Evolutionary conservation across 2,797 vertebrate species (phyloP).

Genomic region (Discoglossus pictus): DNA sequence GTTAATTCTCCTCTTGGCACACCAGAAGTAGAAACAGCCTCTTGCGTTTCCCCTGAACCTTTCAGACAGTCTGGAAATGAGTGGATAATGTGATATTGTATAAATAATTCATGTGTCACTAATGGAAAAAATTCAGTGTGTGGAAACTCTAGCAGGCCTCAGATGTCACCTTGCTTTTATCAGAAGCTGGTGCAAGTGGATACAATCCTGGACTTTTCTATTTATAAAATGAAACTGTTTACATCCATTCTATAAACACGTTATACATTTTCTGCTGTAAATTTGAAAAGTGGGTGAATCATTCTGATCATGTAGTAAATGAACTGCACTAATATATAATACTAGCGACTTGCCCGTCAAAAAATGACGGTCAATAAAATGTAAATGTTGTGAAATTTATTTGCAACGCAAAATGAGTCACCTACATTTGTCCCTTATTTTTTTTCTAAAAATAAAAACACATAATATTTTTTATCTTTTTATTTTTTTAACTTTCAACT

Average conservation of each 20-base stretch:
- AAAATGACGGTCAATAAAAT: no score
- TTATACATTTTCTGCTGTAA: background rate
- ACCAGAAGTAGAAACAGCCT: background rate
- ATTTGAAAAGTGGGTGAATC: no score
- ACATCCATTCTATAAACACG: background rate
- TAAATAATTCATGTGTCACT: conserved; percentile 14
- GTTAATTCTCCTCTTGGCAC: no score
- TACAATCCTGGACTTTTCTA: background rate
- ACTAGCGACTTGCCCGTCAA: no score
- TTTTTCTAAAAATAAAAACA: no score
- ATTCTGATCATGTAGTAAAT: no score
- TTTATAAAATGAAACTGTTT: background rate
- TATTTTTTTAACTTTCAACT: no score
- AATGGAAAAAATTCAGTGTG: conserved; percentile 20
- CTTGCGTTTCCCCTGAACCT: conserved; percentile 10
- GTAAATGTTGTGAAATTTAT: no score
- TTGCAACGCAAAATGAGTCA: no score
- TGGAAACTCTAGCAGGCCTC: conserved; percentile 8
- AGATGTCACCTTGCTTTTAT: background rate
- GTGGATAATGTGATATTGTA: conserved; percentile 19
- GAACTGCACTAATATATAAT: no score
- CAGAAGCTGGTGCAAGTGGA: conserved; percentile 1
- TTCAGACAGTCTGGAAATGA: background rate
- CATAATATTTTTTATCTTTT: no score
- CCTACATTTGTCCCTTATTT: no score